Base-by-base conservation (phyloP, 2,113 vertebrate species). In the Leiothrix lutea region DNA sequence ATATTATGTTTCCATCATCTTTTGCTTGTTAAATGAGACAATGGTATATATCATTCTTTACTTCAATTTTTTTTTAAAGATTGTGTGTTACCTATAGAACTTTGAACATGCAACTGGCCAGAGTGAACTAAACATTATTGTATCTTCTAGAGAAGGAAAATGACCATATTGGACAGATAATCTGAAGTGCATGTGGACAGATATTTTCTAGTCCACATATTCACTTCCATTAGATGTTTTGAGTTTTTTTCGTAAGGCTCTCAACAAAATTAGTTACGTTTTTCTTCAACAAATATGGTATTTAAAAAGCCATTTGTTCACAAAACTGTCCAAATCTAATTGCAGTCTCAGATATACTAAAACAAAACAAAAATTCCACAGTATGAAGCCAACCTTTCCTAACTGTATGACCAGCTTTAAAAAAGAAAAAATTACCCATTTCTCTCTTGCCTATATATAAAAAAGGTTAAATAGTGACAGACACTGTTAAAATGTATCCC, bases 331-430 rank as follows among this genome's bases (percentile, higher is more conserved):
- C n/a, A 58, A 70, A 61, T 57, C 73, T 86, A 92, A 95, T 83
- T 81, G 81, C 81, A 23, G 20, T 61, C 35, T 87, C 88, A 94
- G 93, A 90, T 94, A 78, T 2, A n/a, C 33, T 29, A 61, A 94
- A 92, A 4, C 10, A 33, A 60, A 93, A 31, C 12, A 45, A 33
- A 47, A 42, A 78, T 33, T 26, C 13, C 56, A 51, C 24, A 40
- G 47, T 31, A 75, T 71, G 60, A 93, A 90, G 80, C 48, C 83
- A 92, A 91, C 42, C 80, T 85, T 97, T 95, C 88, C 28, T 97
- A 83, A 94, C 58, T 91, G 74, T 80, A 28, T 8, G 95, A 95
- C 33, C 88, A 92, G 82, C 50, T 94, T 94, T 90, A 14, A 25
- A 45, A 18, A 64, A 91, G 10, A 50, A 90, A 42, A 89, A 29